Evolutionary conservation across 2,888 invertebrate genomes (phyloP).

Genomic region (Drosophila ustulata): DNA sequence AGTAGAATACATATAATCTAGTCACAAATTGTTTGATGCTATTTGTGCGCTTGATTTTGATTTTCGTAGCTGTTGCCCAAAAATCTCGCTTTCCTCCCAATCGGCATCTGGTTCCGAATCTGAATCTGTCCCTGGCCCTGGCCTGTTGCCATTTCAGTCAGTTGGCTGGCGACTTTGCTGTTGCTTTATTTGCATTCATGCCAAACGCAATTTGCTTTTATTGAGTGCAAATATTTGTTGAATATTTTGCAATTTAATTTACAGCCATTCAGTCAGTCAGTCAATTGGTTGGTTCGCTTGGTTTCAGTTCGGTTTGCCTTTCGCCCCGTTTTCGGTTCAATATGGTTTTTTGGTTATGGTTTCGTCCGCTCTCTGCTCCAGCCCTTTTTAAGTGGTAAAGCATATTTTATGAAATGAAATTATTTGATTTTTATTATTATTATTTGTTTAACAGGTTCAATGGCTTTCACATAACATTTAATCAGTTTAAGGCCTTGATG

Average conservation of each 20-base stretch:
- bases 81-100: constrained; percentile 1
- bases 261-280: constrained; percentile 34
- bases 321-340: neutral
- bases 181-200: constrained; percentile 55
- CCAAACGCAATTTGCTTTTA: constrained; percentile 71
- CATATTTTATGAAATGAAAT: constrained; percentile 31
- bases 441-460: constrained; percentile 41
- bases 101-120: neutral
- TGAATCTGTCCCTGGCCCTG: constrained; percentile 6
- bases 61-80: constrained; percentile 5
- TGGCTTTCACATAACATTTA: constrained; percentile 45
- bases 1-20: constrained; percentile 18
- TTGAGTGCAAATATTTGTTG: constrained; percentile 73
- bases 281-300: constrained; percentile 31
- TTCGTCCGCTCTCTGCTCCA: too few species aligned
- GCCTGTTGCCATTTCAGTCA: constrained; percentile 39
- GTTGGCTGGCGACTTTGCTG: constrained; percentile 55
- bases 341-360: neutral
- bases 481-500: constrained; percentile 31
- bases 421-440: constrained; percentile 30
- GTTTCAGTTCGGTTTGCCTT: constrained; percentile 2
- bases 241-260: constrained; percentile 55
- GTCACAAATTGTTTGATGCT: constrained; percentile 59
- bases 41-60: constrained; percentile 48
- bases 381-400: constrained; percentile 17